Conservation (phyloP, 2,113 vertebrate genomes). For the Antigone vipio region DNA sequence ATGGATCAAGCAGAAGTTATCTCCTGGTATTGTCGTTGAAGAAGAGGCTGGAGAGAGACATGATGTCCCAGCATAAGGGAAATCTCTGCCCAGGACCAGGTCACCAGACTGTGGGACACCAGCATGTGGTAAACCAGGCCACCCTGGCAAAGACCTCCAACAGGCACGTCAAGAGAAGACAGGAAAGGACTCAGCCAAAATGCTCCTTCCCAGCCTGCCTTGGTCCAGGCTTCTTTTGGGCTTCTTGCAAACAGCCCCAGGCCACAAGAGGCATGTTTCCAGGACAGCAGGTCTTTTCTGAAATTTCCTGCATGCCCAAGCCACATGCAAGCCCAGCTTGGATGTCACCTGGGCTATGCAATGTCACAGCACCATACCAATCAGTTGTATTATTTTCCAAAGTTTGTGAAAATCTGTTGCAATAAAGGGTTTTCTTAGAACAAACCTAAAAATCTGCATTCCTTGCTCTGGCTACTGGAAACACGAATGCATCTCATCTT, state of each 20-base stretch:
- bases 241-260: not conserved
- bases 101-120: not conserved
- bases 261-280: not conserved
- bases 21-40: not conserved
- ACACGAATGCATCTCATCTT: not conserved
- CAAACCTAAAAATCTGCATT: not conserved
- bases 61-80: not conserved
- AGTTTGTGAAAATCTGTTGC: not conserved
- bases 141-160: not conserved
- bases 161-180: not conserved
- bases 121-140: not conserved
- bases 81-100: not conserved
- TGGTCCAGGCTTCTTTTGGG: not conserved
- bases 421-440: not conserved
- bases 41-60: not conserved
- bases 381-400: not conserved
- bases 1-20: not conserved
- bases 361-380: not conserved
- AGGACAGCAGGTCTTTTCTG: not conserved
- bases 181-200: not conserved
- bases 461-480: not conserved
- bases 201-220: not conserved
- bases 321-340: not conserved
- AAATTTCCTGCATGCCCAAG: not conserved
- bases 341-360: not conserved